Percentiles rank a stretch among this genome's conserved stretches.
Evolutionary conservation across 2,797 vertebrate species (phyloP).

Genomic region (Enteromius viviparus): DNA sequence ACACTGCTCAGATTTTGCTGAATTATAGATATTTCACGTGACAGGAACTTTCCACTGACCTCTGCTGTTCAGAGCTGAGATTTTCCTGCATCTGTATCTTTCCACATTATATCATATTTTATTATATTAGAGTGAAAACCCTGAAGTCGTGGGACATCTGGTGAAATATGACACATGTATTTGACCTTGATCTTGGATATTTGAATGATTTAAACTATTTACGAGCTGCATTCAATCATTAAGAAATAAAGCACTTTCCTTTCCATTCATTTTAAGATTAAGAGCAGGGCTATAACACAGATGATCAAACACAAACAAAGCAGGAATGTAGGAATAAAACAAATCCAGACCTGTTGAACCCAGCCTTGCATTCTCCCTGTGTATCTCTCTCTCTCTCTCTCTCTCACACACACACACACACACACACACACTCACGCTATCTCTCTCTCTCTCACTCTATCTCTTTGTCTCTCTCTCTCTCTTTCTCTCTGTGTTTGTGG

Average conservation of each 20-base stretch:
- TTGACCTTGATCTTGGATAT: not conserved
- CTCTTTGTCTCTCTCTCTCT: not conserved
- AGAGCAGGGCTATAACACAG: not conserved
- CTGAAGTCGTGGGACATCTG: not conserved
- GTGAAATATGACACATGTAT: not conserved
- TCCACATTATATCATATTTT: not conserved
- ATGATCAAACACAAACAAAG: not conserved
- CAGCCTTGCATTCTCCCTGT: not conserved
- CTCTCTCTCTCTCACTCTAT: no score
- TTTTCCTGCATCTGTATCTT: not conserved
- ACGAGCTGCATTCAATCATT: not conserved
- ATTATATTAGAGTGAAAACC: no score
- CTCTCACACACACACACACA: no score
- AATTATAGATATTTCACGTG: not conserved
- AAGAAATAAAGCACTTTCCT: not conserved
- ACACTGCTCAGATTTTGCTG: not conserved
- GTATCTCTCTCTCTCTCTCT: no score
- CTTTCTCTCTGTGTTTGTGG: not conserved
- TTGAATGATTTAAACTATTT: not conserved
- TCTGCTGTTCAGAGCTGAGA: not conserved
- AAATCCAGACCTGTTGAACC: constrained; percentile 19
- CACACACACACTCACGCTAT: no score
- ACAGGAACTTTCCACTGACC: no score
- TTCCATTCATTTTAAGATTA: not conserved
- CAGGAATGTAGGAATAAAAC: not conserved